Conservation (phyloP, 2,888 invertebrate genomes). For the Cataglyphis albicans region DNA sequence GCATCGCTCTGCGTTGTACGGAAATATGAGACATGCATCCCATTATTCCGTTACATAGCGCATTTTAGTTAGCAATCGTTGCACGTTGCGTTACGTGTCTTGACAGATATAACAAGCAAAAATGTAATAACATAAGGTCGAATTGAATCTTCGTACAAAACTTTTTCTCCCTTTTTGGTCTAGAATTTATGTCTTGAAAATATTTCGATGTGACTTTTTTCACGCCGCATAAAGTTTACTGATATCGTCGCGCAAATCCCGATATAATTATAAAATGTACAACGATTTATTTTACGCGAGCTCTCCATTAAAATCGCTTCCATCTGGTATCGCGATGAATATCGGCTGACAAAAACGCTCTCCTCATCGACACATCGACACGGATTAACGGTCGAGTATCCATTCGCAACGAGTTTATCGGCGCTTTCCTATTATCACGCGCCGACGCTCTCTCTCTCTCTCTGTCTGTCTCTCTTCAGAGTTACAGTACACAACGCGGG, state of each 20-base stretch:
- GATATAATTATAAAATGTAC: slow-evolving; percentile 42
- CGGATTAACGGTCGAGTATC: slow-evolving; percentile 47
- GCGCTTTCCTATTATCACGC: slow-evolving; percentile 32
- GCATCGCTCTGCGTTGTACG: not conserved
- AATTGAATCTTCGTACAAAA: not conserved
- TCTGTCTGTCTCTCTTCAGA: not conserved
- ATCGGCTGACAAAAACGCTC: slow-evolving; percentile 47
- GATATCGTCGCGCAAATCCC: not conserved
- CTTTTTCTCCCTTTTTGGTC: not conserved
- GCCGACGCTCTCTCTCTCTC: not conserved
- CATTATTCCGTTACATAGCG: not conserved
- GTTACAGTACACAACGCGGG: not conserved
- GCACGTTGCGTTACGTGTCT: not conserved
- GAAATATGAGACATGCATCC: slow-evolving; percentile 9
- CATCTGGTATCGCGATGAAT: slow-evolving; percentile 28
- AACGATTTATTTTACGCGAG: slow-evolving; percentile 33
- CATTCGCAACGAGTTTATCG: slow-evolving; percentile 39
- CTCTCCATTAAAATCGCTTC: slow-evolving; percentile 42
- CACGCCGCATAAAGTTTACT: not conserved
- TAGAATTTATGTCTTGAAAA: slow-evolving; percentile 4
- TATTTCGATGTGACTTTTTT: not conserved
- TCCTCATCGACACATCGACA: slow-evolving; percentile 34
- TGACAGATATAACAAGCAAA: not conserved
- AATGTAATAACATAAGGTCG: not conserved
- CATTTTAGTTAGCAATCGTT: not conserved